Conservation (phyloP, 1,140 invertebrate genomes). For the Drosophila dunni region DNA sequence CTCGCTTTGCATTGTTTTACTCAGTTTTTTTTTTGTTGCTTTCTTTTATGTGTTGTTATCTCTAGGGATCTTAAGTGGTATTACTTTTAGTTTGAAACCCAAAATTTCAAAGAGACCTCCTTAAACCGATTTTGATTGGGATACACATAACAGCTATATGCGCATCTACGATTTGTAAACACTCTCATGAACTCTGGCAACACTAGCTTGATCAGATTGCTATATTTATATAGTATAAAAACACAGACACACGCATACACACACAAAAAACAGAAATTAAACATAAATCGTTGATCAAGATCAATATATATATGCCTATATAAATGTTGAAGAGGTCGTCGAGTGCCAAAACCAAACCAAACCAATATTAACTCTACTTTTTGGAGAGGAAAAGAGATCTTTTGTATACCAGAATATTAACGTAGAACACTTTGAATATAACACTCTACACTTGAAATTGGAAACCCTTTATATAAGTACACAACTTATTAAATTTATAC, state of each 20-base stretch:
- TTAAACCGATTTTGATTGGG: constrained; percentile 30
- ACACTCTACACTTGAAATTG: constrained; percentile 2
- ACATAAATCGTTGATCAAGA: constrained; percentile 18
- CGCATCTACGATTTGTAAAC: constrained; percentile 1
- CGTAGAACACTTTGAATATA: constrained; percentile 1
- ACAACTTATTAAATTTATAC: neutral
- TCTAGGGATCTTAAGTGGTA: constrained; percentile 35
- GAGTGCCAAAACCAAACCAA: constrained; percentile 31
- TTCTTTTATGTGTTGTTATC: constrained; percentile 1
- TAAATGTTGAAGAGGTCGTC: neutral
- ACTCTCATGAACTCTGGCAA: constrained; percentile 2
- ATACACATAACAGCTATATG: neutral
- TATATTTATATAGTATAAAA: constrained; percentile 12
- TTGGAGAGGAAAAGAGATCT: neutral
- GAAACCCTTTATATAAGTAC: neutral
- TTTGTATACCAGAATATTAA: constrained; percentile 13
- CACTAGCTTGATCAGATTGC: constrained; percentile 15
- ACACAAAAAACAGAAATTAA: constrained; percentile 14
- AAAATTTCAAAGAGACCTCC: constrained; percentile 26
- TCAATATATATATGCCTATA: neutral
- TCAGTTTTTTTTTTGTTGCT: neutral
- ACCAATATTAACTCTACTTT: constrained; percentile 5
- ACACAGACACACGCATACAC: constrained; percentile 20
- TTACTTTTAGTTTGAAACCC: constrained; percentile 32
- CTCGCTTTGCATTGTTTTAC: constrained; percentile 2